Base-by-base conservation (phyloP, 2,797 vertebrate genomes). In the Neopelma chrysocephalum region DNA sequence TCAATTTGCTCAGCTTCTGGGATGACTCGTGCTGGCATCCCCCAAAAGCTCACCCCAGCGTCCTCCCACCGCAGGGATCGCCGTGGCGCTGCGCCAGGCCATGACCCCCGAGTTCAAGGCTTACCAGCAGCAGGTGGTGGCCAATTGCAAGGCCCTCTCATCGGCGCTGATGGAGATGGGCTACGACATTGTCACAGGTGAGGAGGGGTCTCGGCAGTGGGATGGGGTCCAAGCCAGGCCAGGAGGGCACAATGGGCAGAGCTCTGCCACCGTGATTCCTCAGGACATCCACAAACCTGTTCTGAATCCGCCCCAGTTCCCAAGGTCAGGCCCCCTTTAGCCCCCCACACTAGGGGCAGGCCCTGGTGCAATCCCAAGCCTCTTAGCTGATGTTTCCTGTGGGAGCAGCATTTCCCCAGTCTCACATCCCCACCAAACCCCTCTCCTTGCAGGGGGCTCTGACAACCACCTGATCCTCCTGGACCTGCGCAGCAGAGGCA, bases 401-500 rank as follows among this genome's bases (percentile, higher is more conserved):
- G 2, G 70, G 15, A 89, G 62, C 47, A n/a, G 31, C 4, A 0
- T 21, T 53, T 27, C 31, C 45, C 26, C 5, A 0, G 0, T 18
- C 43, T 43, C 57, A 34, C 2, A 0, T 31, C 25, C 32, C 10
- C 77, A 77, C 21, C 61, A 43, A 78, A 25, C 1, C 29, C 36
- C 18, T 90, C 54, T 93, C 70, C 72, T 65, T 90, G 32, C 97
- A 99, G 99, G 99, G 9, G 99, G 99, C 78, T 99, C 99, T 3
- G 99, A 99, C 97, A 99, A 99, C 97, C 99, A 99, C 94, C 97
- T 99, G 91, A 99, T 99, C 90, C 98, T 99, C 11, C 80, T 99
- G 94, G 98, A 99, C 96, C 98, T 99, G 82, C 98, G 99, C 94
- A 98, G 87, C 94, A 99, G 98, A 96, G 99, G 99, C 89, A 99